phyloP scores from a whole-genome alignment of 2,888 invertebrate genomes.

The Leucophenga montana region DNA sequence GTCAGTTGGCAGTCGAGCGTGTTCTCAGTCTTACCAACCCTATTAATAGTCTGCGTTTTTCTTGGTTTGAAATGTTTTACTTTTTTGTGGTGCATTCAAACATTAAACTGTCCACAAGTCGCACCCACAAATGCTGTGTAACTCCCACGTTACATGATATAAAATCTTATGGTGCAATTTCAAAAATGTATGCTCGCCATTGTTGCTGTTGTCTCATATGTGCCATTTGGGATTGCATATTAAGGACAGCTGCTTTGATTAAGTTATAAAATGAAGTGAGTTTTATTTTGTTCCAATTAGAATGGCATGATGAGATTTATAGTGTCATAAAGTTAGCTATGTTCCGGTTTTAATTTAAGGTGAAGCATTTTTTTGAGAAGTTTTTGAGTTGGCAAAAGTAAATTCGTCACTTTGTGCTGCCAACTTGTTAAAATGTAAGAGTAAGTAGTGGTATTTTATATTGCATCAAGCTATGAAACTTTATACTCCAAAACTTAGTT shows the following conservation, averaged over 20 bases:
- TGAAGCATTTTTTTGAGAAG: background rate
- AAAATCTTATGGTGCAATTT: too few relatives aligned
- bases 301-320: too few relatives aligned
- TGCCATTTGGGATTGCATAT: conserved; percentile 48
- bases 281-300: too few relatives aligned
- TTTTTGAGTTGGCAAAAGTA: too few relatives aligned
- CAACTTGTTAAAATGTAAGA: background rate
- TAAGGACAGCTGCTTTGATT: conserved; percentile 58
- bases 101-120: conserved; percentile 48
- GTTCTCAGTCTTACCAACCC: too few relatives aligned
- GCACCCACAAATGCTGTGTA: conserved; percentile 39
- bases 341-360: too few relatives aligned
- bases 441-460: too few relatives aligned
- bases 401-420: too few relatives aligned
- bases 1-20: too few relatives aligned
- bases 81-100: conserved; percentile 16
- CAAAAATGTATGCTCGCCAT: background rate
- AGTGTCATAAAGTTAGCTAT: too few relatives aligned
- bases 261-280: conserved; percentile 51
- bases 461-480: too few relatives aligned
- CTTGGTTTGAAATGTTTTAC: conserved; percentile 52
- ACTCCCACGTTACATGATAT: conserved; percentile 23
- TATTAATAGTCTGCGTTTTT: background rate
- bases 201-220: conserved; percentile 49
- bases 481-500: too few relatives aligned